phyloP scores from a whole-genome alignment of 2,113 vertebrate species.

The Callorhinus ursinus region DNA sequence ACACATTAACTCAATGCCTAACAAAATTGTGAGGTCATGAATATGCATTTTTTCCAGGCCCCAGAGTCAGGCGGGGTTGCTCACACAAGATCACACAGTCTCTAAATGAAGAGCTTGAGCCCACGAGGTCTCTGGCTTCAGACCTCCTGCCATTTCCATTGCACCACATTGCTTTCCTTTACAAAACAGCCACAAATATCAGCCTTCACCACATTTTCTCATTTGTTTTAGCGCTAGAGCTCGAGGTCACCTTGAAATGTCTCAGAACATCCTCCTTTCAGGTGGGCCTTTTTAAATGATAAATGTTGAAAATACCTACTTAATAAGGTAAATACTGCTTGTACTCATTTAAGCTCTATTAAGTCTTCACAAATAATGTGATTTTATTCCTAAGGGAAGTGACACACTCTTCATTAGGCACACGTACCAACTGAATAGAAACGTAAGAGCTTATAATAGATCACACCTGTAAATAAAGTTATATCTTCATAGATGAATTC shows the following conservation, averaged over 20 bases:
- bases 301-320: constrained; percentile 39
- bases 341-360: constrained; percentile 24
- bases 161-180: neutral
- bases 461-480: constrained; percentile 65
- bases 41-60: neutral
- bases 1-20: neutral
- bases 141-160: neutral
- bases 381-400: constrained; percentile 59
- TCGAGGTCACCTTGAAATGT: constrained; percentile 57
- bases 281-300: neutral
- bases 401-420: constrained; percentile 46
- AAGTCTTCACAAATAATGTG: constrained; percentile 46
- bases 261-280: neutral
- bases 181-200: neutral
- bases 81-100: neutral
- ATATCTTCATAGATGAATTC: constrained; percentile 54
- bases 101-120: neutral
- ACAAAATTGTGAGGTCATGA: neutral
- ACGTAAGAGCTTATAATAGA: constrained; percentile 42
- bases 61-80: no score
- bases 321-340: constrained; percentile 38
- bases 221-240: constrained; percentile 32
- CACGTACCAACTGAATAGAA: constrained; percentile 20
- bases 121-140: neutral
- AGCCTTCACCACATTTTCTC: neutral